Conservation (phyloP, 2,888 invertebrate species). For the Biston betularia region DNA sequence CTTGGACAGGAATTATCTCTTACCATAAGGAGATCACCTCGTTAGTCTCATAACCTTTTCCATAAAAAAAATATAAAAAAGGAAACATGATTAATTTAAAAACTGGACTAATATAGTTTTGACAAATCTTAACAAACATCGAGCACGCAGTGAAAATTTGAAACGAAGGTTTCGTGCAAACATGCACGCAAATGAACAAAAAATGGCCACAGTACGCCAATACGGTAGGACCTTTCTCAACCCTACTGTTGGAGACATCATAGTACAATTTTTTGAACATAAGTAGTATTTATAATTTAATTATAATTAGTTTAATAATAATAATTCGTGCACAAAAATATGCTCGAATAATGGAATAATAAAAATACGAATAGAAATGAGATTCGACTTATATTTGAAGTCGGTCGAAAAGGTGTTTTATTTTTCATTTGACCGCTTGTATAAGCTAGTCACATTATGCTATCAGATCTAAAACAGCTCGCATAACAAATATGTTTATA, state of each 20-base stretch:
- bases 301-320: no score
- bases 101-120: constrained; percentile 1
- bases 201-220: constrained; percentile 9
- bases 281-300: no score
- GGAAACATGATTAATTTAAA: constrained; percentile 3
- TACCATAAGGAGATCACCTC: no score
- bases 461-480: constrained; percentile 9
- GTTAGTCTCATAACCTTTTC: no score
- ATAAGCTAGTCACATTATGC: background rate
- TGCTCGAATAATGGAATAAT: no score
- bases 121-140: constrained; percentile 16
- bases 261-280: no score
- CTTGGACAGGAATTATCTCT: no score
- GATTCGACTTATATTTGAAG: no score
- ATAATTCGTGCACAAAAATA: no score
- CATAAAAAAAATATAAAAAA: no score
- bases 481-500: background rate
- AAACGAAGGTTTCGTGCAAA: constrained; percentile 18
- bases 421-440: background rate
- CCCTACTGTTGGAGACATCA: no score
- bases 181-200: constrained; percentile 19
- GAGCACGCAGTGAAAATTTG: constrained; percentile 13
- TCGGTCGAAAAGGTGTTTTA: background rate
- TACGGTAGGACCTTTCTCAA: background rate
- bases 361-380: background rate